phyloP scores from a whole-genome alignment of 1,140 invertebrate species.

The Cyrtorhinus lividipennis region DNA sequence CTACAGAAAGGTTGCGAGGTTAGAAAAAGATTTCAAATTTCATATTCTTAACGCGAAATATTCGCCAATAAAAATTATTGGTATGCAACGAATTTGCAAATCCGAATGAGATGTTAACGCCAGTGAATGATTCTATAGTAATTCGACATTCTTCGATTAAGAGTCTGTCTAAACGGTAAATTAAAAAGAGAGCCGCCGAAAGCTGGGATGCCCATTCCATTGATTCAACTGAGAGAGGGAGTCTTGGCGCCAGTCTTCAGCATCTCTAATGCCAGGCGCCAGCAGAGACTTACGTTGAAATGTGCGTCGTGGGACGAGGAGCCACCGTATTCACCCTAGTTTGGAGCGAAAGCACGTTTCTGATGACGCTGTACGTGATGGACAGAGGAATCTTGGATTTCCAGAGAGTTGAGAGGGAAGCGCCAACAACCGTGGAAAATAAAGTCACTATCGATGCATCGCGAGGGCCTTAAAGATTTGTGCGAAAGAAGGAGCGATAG shows the following conservation, averaged over 20 bases:
- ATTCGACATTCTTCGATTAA: no score
- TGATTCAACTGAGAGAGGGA: background rate
- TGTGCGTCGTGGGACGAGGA: background rate
- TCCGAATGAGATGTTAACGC: no score
- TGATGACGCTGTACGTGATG: background rate
- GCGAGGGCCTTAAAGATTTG: no score
- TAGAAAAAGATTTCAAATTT: no score
- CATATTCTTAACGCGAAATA: no score
- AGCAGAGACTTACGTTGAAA: constrained; percentile 8
- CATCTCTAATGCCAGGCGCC: constrained; percentile 6
- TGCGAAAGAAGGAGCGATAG: no score
- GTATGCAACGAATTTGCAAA: no score
- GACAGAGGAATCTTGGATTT: background rate
- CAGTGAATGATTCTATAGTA: no score
- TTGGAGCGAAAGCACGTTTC: constrained; percentile 2
- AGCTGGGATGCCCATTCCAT: background rate
- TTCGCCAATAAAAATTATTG: no score
- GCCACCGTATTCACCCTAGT: background rate
- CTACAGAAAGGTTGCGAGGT: no score
- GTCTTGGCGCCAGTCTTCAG: constrained; percentile 2
- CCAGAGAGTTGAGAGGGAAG: background rate
- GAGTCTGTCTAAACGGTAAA: background rate
- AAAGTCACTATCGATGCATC: no score
- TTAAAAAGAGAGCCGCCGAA: background rate
- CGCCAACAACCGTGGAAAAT: background rate